phyloP scores from a whole-genome alignment of 30 jellyfish, hydroid and myxozoan species.

The Aurelia coerulea region DNA sequence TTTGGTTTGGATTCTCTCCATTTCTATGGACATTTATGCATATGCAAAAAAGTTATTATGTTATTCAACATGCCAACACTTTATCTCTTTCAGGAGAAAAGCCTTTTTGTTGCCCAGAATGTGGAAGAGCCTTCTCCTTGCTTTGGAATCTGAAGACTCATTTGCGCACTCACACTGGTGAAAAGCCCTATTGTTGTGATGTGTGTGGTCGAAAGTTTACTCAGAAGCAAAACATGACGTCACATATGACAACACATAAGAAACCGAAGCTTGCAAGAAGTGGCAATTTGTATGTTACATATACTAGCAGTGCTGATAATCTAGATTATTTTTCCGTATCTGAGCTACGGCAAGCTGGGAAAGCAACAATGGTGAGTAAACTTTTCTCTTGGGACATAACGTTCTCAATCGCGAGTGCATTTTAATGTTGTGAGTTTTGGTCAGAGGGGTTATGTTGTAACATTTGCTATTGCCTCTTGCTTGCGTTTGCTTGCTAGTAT shows the following conservation, averaged over 20 bases:
- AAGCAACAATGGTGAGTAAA: conserved; percentile 59
- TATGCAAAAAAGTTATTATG: too few species aligned
- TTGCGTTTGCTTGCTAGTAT: too few species aligned
- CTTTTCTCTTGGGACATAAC: background rate
- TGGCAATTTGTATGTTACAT: conserved; percentile 38
- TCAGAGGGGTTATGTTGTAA: too few species aligned
- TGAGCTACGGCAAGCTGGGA: conserved; percentile 57
- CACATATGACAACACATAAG: conserved; percentile 98
- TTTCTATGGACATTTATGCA: too few species aligned
- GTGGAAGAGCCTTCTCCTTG: conserved; percentile 97
- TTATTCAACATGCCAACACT: too few species aligned
- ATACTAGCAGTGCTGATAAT: conserved; percentile 43
- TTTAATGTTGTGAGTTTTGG: too few species aligned
- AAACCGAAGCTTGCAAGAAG: conserved; percentile 94
- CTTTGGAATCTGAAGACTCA: conserved; percentile 98
- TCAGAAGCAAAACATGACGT: conserved; percentile 99
- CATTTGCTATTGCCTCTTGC: too few species aligned
- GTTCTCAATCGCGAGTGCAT: too few species aligned
- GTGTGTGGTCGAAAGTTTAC: conserved; percentile 98
- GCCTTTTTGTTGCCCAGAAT: conserved; percentile 98
- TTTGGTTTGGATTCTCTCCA: too few species aligned
- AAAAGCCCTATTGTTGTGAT: conserved; percentile 97
- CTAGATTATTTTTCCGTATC: conserved; percentile 54
- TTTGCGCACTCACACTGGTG: conserved; percentile 99
- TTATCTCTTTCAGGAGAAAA: conserved; percentile 79